These are phyloP conservation scores for Romanomermis culicivorax DNA, from an alignment of 2,888 invertebrate genomes.

Conservation along the genomic window DNA sequence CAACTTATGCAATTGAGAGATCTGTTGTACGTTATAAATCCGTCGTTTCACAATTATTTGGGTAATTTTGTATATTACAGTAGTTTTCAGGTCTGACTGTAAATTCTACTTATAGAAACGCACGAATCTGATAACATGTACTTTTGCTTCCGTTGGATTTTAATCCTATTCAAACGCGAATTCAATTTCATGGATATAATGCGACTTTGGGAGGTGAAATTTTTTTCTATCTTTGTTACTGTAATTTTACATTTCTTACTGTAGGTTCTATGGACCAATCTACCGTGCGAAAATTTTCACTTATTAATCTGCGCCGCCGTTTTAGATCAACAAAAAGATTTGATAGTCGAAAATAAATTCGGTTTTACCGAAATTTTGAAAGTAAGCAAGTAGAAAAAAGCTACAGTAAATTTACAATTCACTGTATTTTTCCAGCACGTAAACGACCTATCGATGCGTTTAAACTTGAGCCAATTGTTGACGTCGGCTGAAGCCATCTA, in stretches of 20 bases:
- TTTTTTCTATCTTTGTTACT: background rate
- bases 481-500: slow-evolving; percentile 76
- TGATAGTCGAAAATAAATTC: slow-evolving; percentile 69
- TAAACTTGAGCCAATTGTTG: slow-evolving; percentile 58
- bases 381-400: slow-evolving; percentile 38
- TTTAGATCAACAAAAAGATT: slow-evolving; percentile 62
- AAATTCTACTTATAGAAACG: slow-evolving; percentile 35
- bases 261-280: slow-evolving; percentile 59
- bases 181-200: slow-evolving; percentile 64
- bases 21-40: slow-evolving; percentile 57
- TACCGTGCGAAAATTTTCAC: slow-evolving; percentile 85
- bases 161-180: slow-evolving; percentile 86
- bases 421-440: slow-evolving; percentile 48
- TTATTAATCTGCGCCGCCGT: slow-evolving; percentile 77
- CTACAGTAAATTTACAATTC: background rate
- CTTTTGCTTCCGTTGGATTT: slow-evolving; percentile 92
- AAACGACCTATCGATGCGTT: slow-evolving; percentile 69
- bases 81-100: no score
- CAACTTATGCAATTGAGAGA: slow-evolving; percentile 66
- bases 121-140: slow-evolving; percentile 89
- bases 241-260: no score
- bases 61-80: slow-evolving; percentile 23
- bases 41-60: slow-evolving; percentile 61
- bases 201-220: slow-evolving; percentile 67
- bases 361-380: slow-evolving; percentile 88